A percentile compares a stretch with the other conserved stretches of the same genome.
phyloP scores from a whole-genome alignment of 2,113 vertebrate species.

The Elephas maximus region DNA sequence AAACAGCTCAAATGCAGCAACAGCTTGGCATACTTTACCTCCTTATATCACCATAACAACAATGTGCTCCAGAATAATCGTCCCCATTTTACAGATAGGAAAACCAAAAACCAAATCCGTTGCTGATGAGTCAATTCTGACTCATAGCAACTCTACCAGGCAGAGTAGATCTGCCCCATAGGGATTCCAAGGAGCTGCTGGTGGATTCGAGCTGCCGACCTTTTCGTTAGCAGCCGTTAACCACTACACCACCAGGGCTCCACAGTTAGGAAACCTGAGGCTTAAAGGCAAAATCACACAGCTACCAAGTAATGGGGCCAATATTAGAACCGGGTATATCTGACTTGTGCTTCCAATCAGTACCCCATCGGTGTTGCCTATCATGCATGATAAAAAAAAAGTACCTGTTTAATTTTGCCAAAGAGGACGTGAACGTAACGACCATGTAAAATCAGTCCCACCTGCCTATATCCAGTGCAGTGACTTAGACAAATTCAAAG shows the following conservation, averaged over 20 bases:
- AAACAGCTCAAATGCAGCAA: neutral
- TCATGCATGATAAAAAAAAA: neutral
- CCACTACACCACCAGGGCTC: too few relatives aligned
- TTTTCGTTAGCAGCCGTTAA: too few relatives aligned
- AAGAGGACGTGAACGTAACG: neutral
- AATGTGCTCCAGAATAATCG: neutral
- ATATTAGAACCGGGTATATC: neutral
- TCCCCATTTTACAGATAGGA: neutral
- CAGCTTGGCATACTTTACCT: neutral
- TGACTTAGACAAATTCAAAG: slow-evolving; percentile 16
- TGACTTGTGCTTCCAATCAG: neutral
- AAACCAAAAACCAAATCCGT: neutral
- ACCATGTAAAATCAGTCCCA: neutral
- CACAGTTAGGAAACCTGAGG: neutral
- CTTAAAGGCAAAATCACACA: neutral
- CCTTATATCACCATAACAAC: neutral
- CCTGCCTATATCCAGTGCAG: neutral
- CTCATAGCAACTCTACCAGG: too few relatives aligned
- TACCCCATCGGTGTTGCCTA: neutral
- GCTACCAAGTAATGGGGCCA: neutral
- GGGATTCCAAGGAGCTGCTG: too few relatives aligned
- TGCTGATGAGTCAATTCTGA: too few relatives aligned
- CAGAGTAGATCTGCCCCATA: too few relatives aligned
- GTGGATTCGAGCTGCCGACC: too few relatives aligned
- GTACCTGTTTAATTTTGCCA: neutral